Evolutionary conservation across 2,113 vertebrate species (phyloP), one percentile per base, ranked within the genome.

Genomic region (Aleadryas rufinucha): DNA sequence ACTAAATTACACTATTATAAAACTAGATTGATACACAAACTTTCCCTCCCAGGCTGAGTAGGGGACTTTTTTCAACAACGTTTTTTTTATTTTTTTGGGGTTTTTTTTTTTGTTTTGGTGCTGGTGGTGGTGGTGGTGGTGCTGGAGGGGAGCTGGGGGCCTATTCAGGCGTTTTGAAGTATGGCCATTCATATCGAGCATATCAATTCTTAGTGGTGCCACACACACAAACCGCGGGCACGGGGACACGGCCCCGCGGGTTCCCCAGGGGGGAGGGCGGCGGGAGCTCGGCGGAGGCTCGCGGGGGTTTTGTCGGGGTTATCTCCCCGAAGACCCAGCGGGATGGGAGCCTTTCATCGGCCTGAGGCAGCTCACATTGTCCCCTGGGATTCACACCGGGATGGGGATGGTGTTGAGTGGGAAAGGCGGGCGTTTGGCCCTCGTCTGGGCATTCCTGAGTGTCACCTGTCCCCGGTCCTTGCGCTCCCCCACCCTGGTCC

Each of bases 1-100:
- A 98, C 97, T 98, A 98, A 98, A 98, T 98, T 98, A 98, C 98
- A 97, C 98, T 98, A 98, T 98, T 98, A 98, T 98, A 98, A 93
- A 98, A 97, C 98, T 97, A 98, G 98, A 98, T 98, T 98, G 95
- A 97, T 97, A 97, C 94, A 97, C 97, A 97, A 97, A 97, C 95
- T 95, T 97, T 95, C 95, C 97, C 97, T 97, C 97, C 97, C 98
- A 98, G 94, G 91, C 97, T 69, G 98, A 97, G 97, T 84, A 94
- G 96, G 91, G 79, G 97, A 96, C 90, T 94, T 96, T 94, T 97
- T 86, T 97, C 96, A 96, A 91, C 98, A 97, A 91, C 95, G 97
- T 98, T 26, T 31, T 53, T 35, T 37, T 47, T n/a, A n/a, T n/a
- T 19, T 39, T 31, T 50, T 63, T 50, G 41, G 41, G 41, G 42